Base-by-base conservation (phyloP, 2,888 invertebrate genomes). In the Ochropleura plecta region DNA sequence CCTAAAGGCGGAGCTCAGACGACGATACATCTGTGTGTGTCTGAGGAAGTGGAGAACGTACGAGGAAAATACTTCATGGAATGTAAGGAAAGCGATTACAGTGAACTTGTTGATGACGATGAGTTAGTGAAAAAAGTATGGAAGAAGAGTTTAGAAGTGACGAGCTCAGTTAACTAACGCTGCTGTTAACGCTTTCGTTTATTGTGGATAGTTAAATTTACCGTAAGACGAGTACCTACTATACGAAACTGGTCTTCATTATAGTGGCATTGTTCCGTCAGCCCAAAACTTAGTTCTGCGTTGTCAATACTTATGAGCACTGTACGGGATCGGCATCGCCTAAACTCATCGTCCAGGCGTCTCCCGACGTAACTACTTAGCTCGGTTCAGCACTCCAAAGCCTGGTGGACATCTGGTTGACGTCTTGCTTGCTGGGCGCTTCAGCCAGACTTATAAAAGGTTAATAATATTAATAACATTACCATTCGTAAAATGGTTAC, bases 1-100 rank as follows among this genome's bases (percentile, higher is more conserved):
- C 94, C 97, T 0, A 96, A 97, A 84, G 98, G 98, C 92, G 98
- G 98, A 0, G 98, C 98, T 0, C 98, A 98, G 89, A 98, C 98
- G 0, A 96, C 97, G 2, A 97, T 98, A 70, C 97, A 98, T 88
- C 90, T 98, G 70, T 98, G 98, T 16, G 97, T 98, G 0, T 97
- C 98, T 0, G 97, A 98, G 60, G 98, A 98, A 84, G 93, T 98
- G 3, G 97, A 97, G 60, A 96, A 97, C 62, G 96, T 97, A 0
- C 96, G 96, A n/a, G 98, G 98, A 40, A 97, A 97, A 91, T 98
- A 98, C 90, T 98, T 97, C 86, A 95, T 97, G 89, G 98, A 98
- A 86, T 98, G 98, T 90, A 97, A 97, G 93, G 97, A 97, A 89
- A 91, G 92, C 30, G 90, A 92, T 0, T 91, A 97, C 46, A 96